Evolutionary conservation across 2,797 vertebrate species (phyloP).

Genomic region (Sebastes iracundus): DNA sequence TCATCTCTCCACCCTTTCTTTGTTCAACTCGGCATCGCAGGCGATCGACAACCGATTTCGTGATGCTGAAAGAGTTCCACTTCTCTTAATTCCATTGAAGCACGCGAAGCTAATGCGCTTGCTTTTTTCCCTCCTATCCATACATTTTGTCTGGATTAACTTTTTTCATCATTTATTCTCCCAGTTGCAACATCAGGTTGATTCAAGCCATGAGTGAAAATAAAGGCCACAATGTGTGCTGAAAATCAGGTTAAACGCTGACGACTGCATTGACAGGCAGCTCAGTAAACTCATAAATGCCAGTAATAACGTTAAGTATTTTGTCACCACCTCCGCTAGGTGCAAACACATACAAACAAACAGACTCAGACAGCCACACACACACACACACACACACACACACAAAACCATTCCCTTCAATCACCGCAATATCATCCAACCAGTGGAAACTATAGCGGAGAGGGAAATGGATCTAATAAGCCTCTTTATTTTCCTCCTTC

Average conservation of each 20-base stretch:
- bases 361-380: constrained; percentile 29
- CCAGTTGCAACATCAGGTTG: neutral
- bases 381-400: constrained; percentile 21
- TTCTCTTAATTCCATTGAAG: constrained; percentile 26
- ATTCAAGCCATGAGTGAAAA: neutral
- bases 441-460: constrained; percentile 64
- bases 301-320: constrained; percentile 53
- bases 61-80: constrained; percentile 29
- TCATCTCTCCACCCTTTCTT: constrained; percentile 21
- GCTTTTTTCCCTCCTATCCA: neutral
- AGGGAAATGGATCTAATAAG: constrained; percentile 74
- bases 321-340: constrained; percentile 57
- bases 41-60: constrained; percentile 40
- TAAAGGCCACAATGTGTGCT: neutral
- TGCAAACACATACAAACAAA: constrained; percentile 57
- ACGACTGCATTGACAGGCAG: constrained; percentile 27
- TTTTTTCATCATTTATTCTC: constrained; percentile 10
- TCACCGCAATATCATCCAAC: constrained; percentile 44
- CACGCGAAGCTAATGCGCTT: constrained; percentile 30
- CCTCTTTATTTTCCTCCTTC: constrained; percentile 70
- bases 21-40: constrained; percentile 37
- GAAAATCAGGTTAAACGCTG: constrained; percentile 1
- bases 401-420: constrained; percentile 48
- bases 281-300: constrained; percentile 40
- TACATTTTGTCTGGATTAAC: constrained; percentile 27